Conservation (phyloP, 2,113 vertebrate species). For the Heloderma charlesbogerti region DNA sequence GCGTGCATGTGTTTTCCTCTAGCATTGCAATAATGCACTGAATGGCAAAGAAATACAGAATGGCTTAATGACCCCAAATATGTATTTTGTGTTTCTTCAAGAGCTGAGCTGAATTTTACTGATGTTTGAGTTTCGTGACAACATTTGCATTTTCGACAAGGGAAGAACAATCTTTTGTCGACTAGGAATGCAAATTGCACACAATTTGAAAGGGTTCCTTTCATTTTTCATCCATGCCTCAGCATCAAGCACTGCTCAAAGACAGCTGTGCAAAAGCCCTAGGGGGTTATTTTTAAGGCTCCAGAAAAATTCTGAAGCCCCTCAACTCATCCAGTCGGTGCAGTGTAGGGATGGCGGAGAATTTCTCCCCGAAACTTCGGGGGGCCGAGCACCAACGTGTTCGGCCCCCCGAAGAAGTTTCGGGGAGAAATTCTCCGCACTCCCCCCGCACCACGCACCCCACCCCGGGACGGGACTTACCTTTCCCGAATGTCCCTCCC, state of each 20-base stretch:
- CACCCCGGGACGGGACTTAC: too few species aligned
- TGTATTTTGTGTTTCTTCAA: slow-evolving; percentile 7
- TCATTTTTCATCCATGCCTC: neutral
- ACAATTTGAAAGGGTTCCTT: neutral
- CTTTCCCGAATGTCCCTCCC: too few species aligned
- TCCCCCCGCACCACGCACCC: too few species aligned
- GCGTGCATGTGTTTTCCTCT: too few species aligned
- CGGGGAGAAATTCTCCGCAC: too few species aligned
- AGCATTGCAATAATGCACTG: neutral
- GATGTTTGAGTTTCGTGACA: neutral
- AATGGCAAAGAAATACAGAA: neutral
- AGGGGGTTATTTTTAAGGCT: neutral
- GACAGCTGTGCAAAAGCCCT: neutral
- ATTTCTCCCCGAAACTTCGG: too few species aligned
- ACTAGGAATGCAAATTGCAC: neutral
- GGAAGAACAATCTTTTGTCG: neutral
- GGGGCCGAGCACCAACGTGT: too few species aligned
- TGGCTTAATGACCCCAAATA: neutral
- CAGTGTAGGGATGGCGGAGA: neutral
- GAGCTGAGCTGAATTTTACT: neutral
- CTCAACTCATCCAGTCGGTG: neutral
- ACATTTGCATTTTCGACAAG: slow-evolving; percentile 10
- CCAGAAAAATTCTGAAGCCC: neutral
- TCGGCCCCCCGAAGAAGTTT: too few species aligned
- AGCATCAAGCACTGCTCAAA: neutral